Conservation (phyloP, 2,797 vertebrate genomes). For the Hypotaenidia okinawae region DNA sequence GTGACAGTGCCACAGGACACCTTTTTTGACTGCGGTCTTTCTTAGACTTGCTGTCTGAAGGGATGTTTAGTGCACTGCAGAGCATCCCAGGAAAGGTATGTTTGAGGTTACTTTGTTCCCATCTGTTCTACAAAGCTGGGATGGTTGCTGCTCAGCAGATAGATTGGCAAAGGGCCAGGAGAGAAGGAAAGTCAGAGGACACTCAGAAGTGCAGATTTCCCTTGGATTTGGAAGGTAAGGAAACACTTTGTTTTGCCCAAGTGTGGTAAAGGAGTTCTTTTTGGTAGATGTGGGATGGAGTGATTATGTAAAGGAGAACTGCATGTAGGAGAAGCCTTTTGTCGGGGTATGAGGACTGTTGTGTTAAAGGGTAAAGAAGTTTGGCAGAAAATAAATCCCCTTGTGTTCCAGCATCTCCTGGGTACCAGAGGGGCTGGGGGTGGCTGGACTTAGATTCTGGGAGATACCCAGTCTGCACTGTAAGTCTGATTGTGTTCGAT, state of each 20-base stretch:
- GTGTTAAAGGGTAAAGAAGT: too few relatives aligned
- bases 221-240: neutral
- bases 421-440: too few relatives aligned
- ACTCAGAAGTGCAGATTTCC: neutral
- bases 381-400: too few relatives aligned
- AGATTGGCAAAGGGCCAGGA: neutral
- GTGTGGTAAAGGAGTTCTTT: neutral
- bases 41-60: neutral
- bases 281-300: neutral
- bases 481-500: too few relatives aligned
- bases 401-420: too few relatives aligned
- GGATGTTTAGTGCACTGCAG: neutral
- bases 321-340: neutral
- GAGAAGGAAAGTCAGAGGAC: neutral
- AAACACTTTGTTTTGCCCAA: neutral
- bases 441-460: too few relatives aligned
- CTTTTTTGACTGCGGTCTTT: neutral
- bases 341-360: neutral
- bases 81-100: neutral
- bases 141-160: neutral
- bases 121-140: neutral
- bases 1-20: neutral
- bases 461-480: too few relatives aligned
- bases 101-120: neutral
- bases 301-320: neutral